These are phyloP conservation scores for Maconellicoccus hirsutus DNA, from an alignment of 1,140 invertebrate genomes.

Conservation along the genomic window DNA sequence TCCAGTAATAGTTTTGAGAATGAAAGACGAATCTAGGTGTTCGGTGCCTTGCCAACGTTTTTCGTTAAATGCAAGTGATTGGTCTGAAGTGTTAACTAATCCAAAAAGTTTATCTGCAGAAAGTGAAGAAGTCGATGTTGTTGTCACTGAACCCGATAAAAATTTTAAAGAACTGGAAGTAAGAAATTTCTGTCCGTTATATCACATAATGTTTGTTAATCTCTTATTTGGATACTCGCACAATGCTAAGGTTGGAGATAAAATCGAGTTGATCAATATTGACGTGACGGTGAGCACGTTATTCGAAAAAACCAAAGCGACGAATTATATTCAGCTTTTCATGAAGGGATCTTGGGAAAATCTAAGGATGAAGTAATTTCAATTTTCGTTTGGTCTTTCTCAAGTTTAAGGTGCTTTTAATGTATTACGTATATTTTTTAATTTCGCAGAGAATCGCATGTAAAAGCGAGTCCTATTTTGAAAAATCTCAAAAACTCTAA, in stretches of 20 bases:
- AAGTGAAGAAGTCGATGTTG: background rate
- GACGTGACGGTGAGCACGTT: background rate
- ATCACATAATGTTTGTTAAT: background rate
- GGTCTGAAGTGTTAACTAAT: background rate
- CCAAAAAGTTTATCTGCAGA: background rate
- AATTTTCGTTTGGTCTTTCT: no score
- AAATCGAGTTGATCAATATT: background rate
- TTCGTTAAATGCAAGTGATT: background rate
- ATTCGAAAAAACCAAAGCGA: background rate
- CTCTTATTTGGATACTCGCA: no score
- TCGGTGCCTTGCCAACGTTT: background rate
- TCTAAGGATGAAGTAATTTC: no score
- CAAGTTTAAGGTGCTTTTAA: no score
- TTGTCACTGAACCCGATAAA: background rate
- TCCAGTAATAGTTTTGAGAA: background rate
- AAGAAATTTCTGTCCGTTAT: background rate
- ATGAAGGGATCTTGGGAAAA: background rate
- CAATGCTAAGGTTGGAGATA: background rate
- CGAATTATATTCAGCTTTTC: background rate
- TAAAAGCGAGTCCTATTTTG: no score
- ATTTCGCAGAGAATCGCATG: background rate
- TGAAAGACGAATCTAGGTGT: background rate
- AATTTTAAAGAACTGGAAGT: background rate
- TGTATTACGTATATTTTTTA: background rate
- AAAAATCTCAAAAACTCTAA: background rate